Percentiles rank a stretch among this genome's conserved stretches.
Evolutionary conservation across 1,140 invertebrate genomes (phyloP).

Genomic region (Drosophila ficusphila): DNA sequence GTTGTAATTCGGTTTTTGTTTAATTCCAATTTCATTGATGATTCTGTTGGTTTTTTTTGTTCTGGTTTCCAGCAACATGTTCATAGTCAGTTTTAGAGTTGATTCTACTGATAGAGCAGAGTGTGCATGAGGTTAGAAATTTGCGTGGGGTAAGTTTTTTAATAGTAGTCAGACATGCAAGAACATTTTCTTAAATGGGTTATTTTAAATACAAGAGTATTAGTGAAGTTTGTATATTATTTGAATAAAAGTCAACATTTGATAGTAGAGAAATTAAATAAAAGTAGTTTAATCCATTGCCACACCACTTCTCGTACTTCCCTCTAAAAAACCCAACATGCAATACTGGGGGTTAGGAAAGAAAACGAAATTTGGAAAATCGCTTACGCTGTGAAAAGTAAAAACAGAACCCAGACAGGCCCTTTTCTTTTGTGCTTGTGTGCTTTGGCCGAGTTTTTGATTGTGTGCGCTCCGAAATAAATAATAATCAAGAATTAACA

Average conservation of each 20-base stretch:
- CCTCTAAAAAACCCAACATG: conserved; percentile 19
- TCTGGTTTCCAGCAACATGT: conserved; percentile 76
- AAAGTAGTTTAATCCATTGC: neutral
- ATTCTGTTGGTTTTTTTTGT: conserved; percentile 28
- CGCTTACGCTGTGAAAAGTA: conserved; percentile 77
- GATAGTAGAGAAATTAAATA: neutral
- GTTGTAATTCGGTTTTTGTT: conserved; percentile 44
- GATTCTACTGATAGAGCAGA: conserved; percentile 47
- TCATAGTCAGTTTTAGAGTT: conserved; percentile 79
- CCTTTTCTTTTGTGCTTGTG: conserved; percentile 46
- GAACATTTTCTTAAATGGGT: neutral
- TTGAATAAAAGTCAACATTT: neutral
- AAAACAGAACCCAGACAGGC: conserved; percentile 72
- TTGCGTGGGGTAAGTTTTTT: conserved; percentile 15
- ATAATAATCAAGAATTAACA: conserved; percentile 39
- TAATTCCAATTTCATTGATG: conserved; percentile 71
- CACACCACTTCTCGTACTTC: neutral
- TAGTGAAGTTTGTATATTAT: neutral
- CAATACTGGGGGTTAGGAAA: conserved; percentile 17
- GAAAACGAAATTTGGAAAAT: conserved; percentile 65
- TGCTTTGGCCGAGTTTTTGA: conserved; percentile 47
- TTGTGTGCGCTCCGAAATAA: conserved; percentile 63
- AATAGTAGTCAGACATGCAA: conserved; percentile 28
- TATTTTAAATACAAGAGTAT: neutral
- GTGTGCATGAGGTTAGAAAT: conserved; percentile 24